phyloP scores from a whole-genome alignment of 2,113 vertebrate species.

The Equus quagga region DNA sequence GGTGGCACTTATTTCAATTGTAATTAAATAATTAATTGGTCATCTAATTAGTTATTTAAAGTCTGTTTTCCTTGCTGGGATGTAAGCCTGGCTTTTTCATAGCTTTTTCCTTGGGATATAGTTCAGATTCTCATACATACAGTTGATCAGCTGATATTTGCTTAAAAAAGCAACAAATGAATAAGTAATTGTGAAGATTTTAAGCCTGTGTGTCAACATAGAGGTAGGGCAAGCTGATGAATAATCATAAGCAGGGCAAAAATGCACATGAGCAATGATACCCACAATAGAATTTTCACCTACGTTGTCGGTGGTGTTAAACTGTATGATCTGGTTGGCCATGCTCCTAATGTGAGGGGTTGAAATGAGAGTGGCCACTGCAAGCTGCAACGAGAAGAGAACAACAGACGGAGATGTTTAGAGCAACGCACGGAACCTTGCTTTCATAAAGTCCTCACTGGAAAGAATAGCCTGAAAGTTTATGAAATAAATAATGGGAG shows the following conservation, averaged over 20 bases:
- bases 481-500: background rate
- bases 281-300: conserved; percentile 73
- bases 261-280: fast-evolving
- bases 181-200: background rate
- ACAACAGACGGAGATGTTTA: background rate
- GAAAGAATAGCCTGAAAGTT: background rate
- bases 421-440: background rate
- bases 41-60: background rate
- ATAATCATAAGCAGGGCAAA: background rate
- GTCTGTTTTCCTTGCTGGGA: background rate
- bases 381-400: conserved; percentile 87
- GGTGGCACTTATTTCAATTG: background rate
- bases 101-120: background rate
- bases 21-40: background rate
- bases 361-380: conserved; percentile 89
- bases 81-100: background rate
- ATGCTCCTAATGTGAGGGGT: conserved; percentile 86
- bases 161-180: background rate
- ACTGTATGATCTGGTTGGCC: conserved; percentile 92
- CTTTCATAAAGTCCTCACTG: background rate
- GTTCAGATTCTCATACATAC: background rate
- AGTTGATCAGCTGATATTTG: background rate
- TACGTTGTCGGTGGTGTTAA: conserved; percentile 91
- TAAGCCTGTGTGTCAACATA: background rate
- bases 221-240: background rate